These are phyloP conservation scores for Megaceryle alcyon DNA, from an alignment of 2,797 vertebrate genomes.

Conservation along the genomic window DNA sequence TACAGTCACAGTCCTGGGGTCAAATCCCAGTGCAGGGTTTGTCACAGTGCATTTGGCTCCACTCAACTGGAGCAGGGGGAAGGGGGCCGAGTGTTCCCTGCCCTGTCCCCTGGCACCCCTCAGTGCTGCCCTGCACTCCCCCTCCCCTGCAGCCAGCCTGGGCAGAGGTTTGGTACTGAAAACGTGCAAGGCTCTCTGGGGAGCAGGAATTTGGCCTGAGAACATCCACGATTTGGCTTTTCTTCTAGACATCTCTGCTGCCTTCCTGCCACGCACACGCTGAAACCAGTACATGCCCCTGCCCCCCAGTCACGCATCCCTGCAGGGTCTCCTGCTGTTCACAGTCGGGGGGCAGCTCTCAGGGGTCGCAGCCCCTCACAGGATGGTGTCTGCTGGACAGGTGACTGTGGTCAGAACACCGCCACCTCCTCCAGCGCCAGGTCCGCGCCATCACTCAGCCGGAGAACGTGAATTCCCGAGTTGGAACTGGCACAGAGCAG, in stretches of 20 bases:
- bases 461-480: conserved; percentile 80
- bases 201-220: neutral
- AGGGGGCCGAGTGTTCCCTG: fast-evolving
- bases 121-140: neutral
- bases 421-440: conserved; percentile 70
- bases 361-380: fast-evolving
- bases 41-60: fast-evolving
- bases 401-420: conserved; percentile 64
- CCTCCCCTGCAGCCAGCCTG: fast-evolving
- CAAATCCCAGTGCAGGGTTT: neutral
- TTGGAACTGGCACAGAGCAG: conserved; percentile 88
- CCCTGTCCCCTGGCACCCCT: fast-evolving
- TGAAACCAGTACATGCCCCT: too few relatives aligned
- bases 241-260: neutral
- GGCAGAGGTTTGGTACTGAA: neutral
- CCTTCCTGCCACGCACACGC: neutral
- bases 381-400: neutral
- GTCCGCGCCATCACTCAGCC: neutral
- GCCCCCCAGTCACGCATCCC: fast-evolving
- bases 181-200: neutral
- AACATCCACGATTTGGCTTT: neutral
- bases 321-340: neutral
- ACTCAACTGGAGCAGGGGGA: too few relatives aligned
- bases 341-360: fast-evolving
- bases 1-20: neutral